These are phyloP conservation scores for Mus minutoides DNA, from an alignment of 2,797 vertebrate genomes.

Conservation along the genomic window DNA sequence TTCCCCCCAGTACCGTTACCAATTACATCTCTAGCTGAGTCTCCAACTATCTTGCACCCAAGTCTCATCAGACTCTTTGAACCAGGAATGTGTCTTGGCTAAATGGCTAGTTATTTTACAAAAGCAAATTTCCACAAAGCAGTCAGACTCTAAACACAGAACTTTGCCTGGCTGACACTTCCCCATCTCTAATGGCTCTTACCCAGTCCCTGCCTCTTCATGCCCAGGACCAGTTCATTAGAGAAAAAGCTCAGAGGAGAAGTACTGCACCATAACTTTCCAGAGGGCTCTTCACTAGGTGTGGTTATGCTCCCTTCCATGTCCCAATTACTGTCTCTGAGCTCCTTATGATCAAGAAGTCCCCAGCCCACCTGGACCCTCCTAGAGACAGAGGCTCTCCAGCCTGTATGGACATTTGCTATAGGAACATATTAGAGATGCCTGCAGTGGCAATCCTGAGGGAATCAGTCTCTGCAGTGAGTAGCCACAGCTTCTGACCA, in stretches of 20 bases:
- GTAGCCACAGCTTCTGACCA: background rate
- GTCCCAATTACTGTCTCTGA: no score
- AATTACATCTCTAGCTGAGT: rapidly evolving
- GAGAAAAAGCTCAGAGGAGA: background rate
- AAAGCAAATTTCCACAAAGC: background rate
- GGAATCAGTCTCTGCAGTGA: background rate
- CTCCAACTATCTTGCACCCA: background rate
- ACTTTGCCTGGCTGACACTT: background rate
- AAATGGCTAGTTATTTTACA: no score
- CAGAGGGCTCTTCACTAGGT: rapidly evolving
- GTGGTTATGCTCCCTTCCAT: background rate
- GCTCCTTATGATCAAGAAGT: background rate
- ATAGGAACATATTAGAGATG: background rate
- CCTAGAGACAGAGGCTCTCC: background rate
- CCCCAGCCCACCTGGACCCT: no score
- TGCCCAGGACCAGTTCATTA: background rate
- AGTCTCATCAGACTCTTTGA: rapidly evolving
- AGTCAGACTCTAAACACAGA: background rate
- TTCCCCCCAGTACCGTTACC: rapidly evolving
- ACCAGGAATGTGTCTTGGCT: no score
- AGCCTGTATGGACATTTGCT: no score
- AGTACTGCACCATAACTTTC: no score
- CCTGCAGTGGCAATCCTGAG: rapidly evolving
- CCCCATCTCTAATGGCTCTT: background rate
- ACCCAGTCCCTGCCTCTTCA: background rate